Conservation (phyloP, 2,888 invertebrate species). For the Drosophila lacicola region DNA sequence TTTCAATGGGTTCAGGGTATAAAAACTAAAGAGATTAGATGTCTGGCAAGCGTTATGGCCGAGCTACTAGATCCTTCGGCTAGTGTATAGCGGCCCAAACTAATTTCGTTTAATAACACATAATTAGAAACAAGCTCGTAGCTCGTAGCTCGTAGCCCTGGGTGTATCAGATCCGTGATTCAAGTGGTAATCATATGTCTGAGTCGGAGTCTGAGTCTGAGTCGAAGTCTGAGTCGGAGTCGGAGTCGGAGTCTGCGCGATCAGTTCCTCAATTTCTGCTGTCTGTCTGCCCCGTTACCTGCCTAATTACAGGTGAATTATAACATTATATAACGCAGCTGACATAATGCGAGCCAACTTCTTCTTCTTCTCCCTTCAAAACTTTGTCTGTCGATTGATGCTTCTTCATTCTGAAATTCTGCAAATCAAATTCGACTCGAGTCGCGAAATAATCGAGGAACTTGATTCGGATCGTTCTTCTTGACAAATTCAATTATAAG, state of each 20-base stretch:
- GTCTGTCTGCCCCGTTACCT: conserved; percentile 22
- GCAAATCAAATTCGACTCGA: no score
- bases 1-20: no score
- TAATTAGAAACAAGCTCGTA: conserved; percentile 16
- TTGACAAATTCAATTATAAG: no score
- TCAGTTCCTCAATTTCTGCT: conserved; percentile 15
- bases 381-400: no score
- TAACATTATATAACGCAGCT: conserved; percentile 3
- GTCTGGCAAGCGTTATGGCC: not conserved
- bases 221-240: no score
- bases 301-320: conserved; percentile 26
- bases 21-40: not conserved
- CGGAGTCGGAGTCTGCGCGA: not conserved
- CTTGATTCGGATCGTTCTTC: no score
- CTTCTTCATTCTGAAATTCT: no score
- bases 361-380: not conserved
- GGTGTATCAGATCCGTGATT: conserved; percentile 6
- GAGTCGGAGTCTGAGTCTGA: not conserved
- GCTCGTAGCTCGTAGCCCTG: not conserved
- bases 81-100: not conserved
- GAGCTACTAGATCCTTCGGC: not conserved
- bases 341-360: not conserved
- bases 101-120: conserved; percentile 29
- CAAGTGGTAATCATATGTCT: conserved; percentile 22
- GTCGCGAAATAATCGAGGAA: no score